These are phyloP conservation scores for Cromileptes altivelis DNA, from an alignment of 2,113 vertebrate genomes.

Conservation along the genomic window DNA sequence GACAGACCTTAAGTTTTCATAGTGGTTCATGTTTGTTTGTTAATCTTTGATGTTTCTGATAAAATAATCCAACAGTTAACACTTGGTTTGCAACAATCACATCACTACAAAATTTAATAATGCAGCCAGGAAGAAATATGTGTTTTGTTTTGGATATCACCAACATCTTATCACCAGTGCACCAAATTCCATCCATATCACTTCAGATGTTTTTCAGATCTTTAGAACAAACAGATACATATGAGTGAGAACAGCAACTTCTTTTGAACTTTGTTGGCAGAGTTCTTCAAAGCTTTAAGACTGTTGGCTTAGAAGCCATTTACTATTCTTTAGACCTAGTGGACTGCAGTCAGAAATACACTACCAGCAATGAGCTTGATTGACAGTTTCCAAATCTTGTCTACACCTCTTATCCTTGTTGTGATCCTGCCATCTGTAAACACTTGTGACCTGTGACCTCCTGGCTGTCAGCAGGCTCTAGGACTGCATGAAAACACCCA, in stretches of 20 bases:
- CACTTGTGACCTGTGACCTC: constrained; percentile 51
- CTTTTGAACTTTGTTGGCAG: constrained; percentile 1
- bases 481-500: constrained; percentile 21
- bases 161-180: background rate
- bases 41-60: background rate
- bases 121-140: background rate
- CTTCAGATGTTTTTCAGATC: background rate
- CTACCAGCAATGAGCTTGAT: background rate
- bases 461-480: constrained; percentile 31
- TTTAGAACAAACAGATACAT: background rate
- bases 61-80: background rate
- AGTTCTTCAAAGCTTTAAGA: background rate
- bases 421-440: constrained; percentile 49
- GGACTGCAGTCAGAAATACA: background rate
- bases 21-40: background rate
- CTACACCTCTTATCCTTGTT: constrained; percentile 3
- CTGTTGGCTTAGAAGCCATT: background rate
- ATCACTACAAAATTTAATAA: background rate
- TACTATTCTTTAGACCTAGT: background rate
- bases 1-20: background rate
- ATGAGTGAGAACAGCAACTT: background rate
- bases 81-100: background rate
- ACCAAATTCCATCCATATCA: constrained; percentile 2
- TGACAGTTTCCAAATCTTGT: constrained; percentile 27
- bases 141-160: background rate